Base-by-base conservation (phyloP, 2,113 vertebrate genomes). In the Clarias batrachus region DNA sequence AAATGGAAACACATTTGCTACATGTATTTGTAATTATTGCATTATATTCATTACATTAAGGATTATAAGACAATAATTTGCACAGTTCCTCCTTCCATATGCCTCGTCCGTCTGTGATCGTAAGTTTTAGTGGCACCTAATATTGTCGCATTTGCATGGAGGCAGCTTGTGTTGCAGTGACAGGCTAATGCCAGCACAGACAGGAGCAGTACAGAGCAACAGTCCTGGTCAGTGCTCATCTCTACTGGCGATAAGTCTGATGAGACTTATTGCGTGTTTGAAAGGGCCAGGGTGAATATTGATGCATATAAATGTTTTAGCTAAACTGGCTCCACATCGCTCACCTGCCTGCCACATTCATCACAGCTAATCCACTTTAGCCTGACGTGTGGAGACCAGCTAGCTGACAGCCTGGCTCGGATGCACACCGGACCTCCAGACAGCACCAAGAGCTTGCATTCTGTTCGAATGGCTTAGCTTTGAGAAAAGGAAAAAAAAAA, bases 311-410 rank as follows among this genome's bases (percentile, higher is more conserved):
- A 92, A 92, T 91, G 90, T 91, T 93, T 92, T 81, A 85, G 85
- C 85, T 91, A 78, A 91, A 92, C 88, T 91, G 89, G 82, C 60
- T 77, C 79, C 84, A 74, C 66, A 91, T 90, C 87, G 48, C 87
- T 85, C 90, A 87, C 87, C 83, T 13, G 82, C 88, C 83, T 92
- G 90, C 89, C 90, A 90, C 90, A 92, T 93, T 90, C 90, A 92
- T 94, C 92, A 93, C 9, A 62, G 82, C 83, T 92, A 94, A 93
- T 90, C 89, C 89, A 92, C 91, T 93, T 92, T 91, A 88, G 89
- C 88, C 86, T 88, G 91, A 89, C 90, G 70, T 89, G 84, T 88
- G 76, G 84, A 83, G 30, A 73, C 86, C 57, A 85, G 86, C 73
- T 87, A 82, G 87, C 87, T 77, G 83, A 92, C 90, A 90, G 92